Percentiles rank a stretch among this genome's conserved stretches.
Evolutionary conservation across 2,797 vertebrate genomes (phyloP).

Genomic region (Liparis tanakae): DNA sequence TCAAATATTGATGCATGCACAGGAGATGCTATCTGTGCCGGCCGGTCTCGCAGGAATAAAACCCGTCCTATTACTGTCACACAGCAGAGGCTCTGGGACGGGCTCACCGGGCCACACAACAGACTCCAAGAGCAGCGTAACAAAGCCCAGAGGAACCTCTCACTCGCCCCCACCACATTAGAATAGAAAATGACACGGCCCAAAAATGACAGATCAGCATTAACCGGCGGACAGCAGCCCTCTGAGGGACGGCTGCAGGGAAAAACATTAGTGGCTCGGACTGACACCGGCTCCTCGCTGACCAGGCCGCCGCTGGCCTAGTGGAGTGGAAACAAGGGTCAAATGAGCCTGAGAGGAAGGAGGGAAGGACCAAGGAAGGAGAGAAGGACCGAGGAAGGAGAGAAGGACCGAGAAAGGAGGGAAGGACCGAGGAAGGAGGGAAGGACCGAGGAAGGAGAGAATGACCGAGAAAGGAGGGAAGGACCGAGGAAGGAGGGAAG

Average conservation of each 20-base stretch:
- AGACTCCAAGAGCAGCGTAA: constrained; percentile 14
- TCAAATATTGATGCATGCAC: constrained; percentile 53
- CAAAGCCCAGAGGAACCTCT: constrained; percentile 35
- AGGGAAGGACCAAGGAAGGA: background rate
- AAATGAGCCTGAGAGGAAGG: constrained; percentile 42
- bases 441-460: background rate
- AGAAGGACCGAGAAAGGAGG: background rate
- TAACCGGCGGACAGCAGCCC: constrained; percentile 37
- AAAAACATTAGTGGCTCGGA: constrained; percentile 54
- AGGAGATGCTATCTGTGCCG: constrained; percentile 36
- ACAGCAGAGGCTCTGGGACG: constrained; percentile 35
- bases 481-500: constrained; percentile 33
- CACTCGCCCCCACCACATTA: constrained; percentile 17
- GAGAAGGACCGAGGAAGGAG: background rate
- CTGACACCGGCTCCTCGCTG: constrained; percentile 39
- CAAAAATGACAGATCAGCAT: constrained; percentile 40
- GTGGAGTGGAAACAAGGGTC: constrained; percentile 34
- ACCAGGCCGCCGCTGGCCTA: constrained; percentile 8
- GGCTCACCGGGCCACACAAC: constrained; percentile 44
- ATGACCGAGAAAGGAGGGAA: background rate
- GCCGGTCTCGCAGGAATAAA: constrained; percentile 44
- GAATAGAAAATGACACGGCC: constrained; percentile 17
- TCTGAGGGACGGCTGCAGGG: constrained; percentile 35
- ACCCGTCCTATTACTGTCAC: constrained; percentile 31
- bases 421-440: constrained; percentile 25